These are phyloP conservation scores for Leptinotarsa juncta DNA, from an alignment of 2,888 invertebrate genomes.

Conservation along the genomic window DNA sequence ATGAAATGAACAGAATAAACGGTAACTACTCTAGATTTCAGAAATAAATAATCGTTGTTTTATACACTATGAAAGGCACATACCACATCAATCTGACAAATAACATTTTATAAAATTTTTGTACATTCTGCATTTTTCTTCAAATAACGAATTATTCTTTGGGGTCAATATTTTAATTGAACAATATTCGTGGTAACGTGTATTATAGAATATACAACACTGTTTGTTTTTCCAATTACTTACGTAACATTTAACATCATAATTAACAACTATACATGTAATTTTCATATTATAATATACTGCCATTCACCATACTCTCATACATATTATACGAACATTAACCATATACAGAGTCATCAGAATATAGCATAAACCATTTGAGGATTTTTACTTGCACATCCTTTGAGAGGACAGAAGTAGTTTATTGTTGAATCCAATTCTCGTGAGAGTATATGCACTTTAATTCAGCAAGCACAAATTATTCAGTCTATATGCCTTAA, in stretches of 20 bases:
- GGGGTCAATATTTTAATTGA: conserved; percentile 55
- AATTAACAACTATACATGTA: conserved; percentile 54
- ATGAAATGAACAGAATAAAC: conserved; percentile 33
- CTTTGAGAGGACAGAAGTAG: neutral
- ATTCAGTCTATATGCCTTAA: neutral
- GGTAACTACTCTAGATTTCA: conserved; percentile 44
- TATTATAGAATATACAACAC: conserved; percentile 59
- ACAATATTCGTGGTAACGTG: conserved; percentile 58
- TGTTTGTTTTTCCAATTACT: conserved; percentile 52
- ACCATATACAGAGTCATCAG: conserved; percentile 18
- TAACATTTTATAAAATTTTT: conserved; percentile 52
- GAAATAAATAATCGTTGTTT: conserved; percentile 52
- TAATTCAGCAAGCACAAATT: neutral
- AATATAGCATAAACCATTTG: neutral
- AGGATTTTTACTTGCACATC: conserved; percentile 3
- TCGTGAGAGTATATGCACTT: neutral
- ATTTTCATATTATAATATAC: conserved; percentile 33
- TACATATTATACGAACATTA: neutral
- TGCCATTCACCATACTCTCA: conserved; percentile 34
- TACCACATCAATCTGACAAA: conserved; percentile 55
- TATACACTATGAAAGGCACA: conserved; percentile 61
- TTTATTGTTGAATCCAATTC: neutral
- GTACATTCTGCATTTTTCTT: conserved; percentile 44
- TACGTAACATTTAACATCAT: conserved; percentile 55
- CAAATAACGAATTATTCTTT: conserved; percentile 56